These are phyloP conservation scores for Rhinolophus sinicus DNA, from an alignment of 2,113 vertebrate species.

Conservation along the genomic window DNA sequence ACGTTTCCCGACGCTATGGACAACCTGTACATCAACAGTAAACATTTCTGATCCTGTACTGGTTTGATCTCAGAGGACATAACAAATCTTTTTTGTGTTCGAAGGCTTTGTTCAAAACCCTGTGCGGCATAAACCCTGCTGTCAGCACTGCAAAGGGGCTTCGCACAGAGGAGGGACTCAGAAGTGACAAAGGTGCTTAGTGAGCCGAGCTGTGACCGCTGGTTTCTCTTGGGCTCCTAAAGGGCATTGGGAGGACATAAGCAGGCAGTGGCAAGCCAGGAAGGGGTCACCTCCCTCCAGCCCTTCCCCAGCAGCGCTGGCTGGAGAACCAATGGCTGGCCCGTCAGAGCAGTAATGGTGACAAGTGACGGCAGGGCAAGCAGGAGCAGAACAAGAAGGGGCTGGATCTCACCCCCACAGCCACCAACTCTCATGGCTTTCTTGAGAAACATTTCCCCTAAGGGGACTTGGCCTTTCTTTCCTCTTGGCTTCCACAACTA, in stretches of 20 bases:
- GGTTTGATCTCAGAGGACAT: background rate
- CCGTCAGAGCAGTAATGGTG: background rate
- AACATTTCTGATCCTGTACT: background rate
- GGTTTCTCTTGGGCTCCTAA: background rate
- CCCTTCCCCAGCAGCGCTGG: background rate
- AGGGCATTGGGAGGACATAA: background rate
- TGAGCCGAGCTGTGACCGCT: background rate
- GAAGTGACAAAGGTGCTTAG: slow-evolving; percentile 32
- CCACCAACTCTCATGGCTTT: background rate
- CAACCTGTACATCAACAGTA: background rate
- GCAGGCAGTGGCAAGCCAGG: background rate
- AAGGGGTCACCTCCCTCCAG: background rate
- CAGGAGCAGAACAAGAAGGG: background rate
- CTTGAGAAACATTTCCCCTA: background rate
- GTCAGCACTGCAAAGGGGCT: background rate
- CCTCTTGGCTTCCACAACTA: background rate
- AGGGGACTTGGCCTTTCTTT: slow-evolving; percentile 27
- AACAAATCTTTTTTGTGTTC: slow-evolving; percentile 25
- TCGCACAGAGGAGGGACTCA: background rate
- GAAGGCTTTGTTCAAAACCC: slow-evolving; percentile 5
- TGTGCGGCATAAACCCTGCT: background rate
- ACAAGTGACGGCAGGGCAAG: background rate
- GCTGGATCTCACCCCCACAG: background rate
- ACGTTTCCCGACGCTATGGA: background rate
- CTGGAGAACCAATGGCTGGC: background rate